These are phyloP conservation scores for Tenthredo livida DNA, from an alignment of 2,888 invertebrate genomes.

Conservation along the genomic window DNA sequence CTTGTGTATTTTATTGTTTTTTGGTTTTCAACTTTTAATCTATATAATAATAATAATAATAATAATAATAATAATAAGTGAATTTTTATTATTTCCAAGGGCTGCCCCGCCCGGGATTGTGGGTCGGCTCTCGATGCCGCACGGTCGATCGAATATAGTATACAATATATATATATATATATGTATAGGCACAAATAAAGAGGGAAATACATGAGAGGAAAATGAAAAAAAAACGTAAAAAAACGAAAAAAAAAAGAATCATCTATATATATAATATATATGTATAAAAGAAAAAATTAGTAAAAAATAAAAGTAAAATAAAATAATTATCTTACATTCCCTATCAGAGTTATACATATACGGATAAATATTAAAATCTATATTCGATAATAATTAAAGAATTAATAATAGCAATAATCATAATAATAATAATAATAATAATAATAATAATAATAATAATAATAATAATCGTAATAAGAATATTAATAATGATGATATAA, in stretches of 20 bases:
- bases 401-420: slow-evolving; percentile 46
- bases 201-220: neutral
- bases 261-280: too few species aligned
- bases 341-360: slow-evolving; percentile 29
- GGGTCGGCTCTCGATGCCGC: slow-evolving; percentile 21
- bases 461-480: slow-evolving; percentile 47
- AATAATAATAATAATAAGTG: slow-evolving; percentile 7
- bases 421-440: slow-evolving; percentile 57
- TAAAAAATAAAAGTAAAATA: slow-evolving; percentile 21
- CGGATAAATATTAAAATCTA: slow-evolving; percentile 53
- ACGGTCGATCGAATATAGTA: slow-evolving; percentile 33
- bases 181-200: neutral
- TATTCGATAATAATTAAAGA: slow-evolving; percentile 50
- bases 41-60: neutral
- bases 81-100: slow-evolving; percentile 18
- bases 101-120: slow-evolving; percentile 26
- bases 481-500: slow-evolving; percentile 53
- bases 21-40: slow-evolving; percentile 7
- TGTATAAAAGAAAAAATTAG: neutral
- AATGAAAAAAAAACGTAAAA: too few species aligned
- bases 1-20: neutral
- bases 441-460: slow-evolving; percentile 57
- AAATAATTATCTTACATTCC: slow-evolving; percentile 45
- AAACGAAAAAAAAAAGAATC: too few species aligned
- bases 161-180: neutral